Evolutionary conservation across 2,113 vertebrate genomes (phyloP).

Genomic region (Syngnathus floridae): DNA sequence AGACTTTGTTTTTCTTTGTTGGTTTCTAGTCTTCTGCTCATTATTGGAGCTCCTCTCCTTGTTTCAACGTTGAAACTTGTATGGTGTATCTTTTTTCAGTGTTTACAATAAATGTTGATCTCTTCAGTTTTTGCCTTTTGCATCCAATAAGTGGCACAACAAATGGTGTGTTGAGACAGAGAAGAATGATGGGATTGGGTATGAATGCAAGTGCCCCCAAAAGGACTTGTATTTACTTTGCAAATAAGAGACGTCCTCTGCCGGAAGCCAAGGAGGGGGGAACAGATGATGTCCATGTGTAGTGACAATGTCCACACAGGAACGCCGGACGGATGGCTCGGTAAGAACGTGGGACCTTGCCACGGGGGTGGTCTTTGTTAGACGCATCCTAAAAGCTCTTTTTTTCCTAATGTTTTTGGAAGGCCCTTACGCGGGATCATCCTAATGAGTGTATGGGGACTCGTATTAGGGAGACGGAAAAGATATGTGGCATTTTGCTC

Average conservation of each 20-base stretch:
- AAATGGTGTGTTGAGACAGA: not conserved
- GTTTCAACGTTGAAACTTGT: not conserved
- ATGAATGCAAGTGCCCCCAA: constrained; percentile 5
- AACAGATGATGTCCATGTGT: constrained; percentile 3
- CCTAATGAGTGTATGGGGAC: constrained; percentile 10
- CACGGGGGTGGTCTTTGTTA: not conserved
- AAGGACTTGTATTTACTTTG: constrained; percentile 9
- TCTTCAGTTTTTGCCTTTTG: not conserved
- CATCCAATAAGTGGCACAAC: not conserved
- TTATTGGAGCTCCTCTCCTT: not conserved
- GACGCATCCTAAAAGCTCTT: constrained; percentile 1
- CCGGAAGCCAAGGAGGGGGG: constrained; percentile 5
- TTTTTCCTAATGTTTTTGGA: constrained; percentile 5
- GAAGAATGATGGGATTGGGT: constrained; percentile 2
- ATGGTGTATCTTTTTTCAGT: not conserved
- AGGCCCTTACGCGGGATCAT: constrained; percentile 1
- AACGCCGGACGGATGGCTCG: not conserved
- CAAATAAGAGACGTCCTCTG: constrained; percentile 7
- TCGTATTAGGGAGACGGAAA: not conserved
- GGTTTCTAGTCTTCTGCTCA: not conserved
- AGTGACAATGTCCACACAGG: constrained; percentile 9
- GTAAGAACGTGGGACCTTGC: constrained; percentile 5
- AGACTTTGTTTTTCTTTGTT: not conserved
- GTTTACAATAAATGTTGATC: not conserved
- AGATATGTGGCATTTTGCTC: constrained; percentile 12